A percentile compares a stretch with the other conserved stretches of the same genome.
phyloP scores from a whole-genome alignment of 2,888 invertebrate species.

The Patella depressa region DNA sequence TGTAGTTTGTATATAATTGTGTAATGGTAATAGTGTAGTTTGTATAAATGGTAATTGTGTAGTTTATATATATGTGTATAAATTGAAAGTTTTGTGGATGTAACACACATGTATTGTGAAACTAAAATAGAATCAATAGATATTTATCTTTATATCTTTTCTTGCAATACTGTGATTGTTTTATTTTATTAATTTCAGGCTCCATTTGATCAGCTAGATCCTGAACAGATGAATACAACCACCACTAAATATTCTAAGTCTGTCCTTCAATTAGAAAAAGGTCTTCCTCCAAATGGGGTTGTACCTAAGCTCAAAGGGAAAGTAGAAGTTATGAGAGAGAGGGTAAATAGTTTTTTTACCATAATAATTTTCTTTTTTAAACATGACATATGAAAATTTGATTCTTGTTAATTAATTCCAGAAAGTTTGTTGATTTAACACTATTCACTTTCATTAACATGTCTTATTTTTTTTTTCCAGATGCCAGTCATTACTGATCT shows the following conservation, averaged over 20 bases:
- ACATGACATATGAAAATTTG: not conserved
- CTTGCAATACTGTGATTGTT: not conserved
- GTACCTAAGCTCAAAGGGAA: conserved; percentile 83
- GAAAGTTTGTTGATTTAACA: not conserved
- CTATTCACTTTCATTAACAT: not conserved
- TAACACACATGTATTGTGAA: not conserved
- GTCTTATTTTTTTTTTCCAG: conserved; percentile 38
- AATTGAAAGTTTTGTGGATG: not conserved
- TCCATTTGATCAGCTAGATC: conserved; percentile 75
- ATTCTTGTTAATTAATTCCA: not conserved
- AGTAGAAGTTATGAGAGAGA: conserved; percentile 85
- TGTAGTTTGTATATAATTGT: not conserved
- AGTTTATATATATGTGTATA: not conserved
- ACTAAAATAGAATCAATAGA: not conserved
- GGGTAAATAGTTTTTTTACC: conserved; percentile 73
- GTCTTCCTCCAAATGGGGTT: conserved; percentile 84
- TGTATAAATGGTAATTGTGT: not conserved
- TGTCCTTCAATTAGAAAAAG: conserved; percentile 85
- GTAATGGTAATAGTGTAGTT: not conserved
- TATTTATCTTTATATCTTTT: not conserved
- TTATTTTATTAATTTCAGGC: conserved; percentile 35
- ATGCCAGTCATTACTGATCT: conserved; percentile 83
- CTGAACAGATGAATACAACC: conserved; percentile 81
- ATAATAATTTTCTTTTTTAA: not conserved
- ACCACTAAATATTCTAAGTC: conserved; percentile 81